Conservation (phyloP, 1,140 invertebrate species). For the Trachymyrmex septentrionalis region DNA sequence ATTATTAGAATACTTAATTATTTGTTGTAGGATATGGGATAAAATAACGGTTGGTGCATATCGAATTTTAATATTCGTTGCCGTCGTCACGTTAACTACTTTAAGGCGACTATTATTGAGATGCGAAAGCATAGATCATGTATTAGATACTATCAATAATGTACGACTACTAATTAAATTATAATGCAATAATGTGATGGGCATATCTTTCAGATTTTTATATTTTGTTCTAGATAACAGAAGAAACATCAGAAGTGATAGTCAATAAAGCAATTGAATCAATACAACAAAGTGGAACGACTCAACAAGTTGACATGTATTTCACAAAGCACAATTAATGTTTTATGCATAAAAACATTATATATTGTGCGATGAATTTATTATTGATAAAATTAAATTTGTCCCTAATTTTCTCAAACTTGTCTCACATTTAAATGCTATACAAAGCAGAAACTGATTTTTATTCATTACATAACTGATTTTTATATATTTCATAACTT, state of each 20-base stretch:
- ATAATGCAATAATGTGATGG: not conserved
- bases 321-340: slow-evolving; percentile 62
- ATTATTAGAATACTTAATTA: slow-evolving; percentile 28
- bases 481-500: not conserved
- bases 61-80: slow-evolving; percentile 93
- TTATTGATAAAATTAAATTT: not conserved
- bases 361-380: not conserved
- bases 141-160: slow-evolving; percentile 89
- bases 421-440: not conserved
- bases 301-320: slow-evolving; percentile 69
- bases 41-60: slow-evolving; percentile 94
- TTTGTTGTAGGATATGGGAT: slow-evolving; percentile 93
- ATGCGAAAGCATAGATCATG: slow-evolving; percentile 88
- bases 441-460: not conserved
- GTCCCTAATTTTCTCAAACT: not conserved
- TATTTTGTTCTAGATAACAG: slow-evolving; percentile 89
- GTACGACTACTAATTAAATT: slow-evolving; percentile 84
- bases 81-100: slow-evolving; percentile 91
- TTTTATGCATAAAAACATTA: not conserved
- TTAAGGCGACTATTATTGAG: slow-evolving; percentile 89
- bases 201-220: slow-evolving; percentile 26
- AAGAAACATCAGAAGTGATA: slow-evolving; percentile 91
- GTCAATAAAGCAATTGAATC: slow-evolving; percentile 93
- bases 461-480: not conserved
- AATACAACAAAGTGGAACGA: slow-evolving; percentile 89